Conservation (phyloP, 1,140 invertebrate species). For the Latrodectus geometricus region DNA sequence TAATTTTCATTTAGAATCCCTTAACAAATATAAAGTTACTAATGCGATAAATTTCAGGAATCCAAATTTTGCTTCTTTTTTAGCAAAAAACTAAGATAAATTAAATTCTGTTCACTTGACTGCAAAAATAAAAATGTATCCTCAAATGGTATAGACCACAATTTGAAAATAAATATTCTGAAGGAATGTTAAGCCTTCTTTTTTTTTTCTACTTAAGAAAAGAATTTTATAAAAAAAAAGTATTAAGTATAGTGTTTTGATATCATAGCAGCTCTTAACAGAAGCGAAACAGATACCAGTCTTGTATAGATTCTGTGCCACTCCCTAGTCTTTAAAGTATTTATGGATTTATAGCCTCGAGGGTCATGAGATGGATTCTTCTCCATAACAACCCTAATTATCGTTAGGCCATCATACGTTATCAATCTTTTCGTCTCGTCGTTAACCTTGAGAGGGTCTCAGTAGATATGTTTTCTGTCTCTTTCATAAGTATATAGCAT, state of each 20-base stretch:
- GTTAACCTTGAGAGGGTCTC: not conserved
- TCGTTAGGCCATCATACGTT: not conserved
- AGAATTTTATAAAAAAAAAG: not conserved
- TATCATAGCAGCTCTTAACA: not conserved
- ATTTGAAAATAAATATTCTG: not conserved
- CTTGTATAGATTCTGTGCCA: not conserved
- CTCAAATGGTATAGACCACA: too few relatives aligned
- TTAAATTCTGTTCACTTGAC: too few relatives aligned
- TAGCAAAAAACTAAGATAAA: too few relatives aligned
- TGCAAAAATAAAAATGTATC: too few relatives aligned
- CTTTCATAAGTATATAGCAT: too few relatives aligned
- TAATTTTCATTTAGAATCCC: too few relatives aligned
- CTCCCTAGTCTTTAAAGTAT: not conserved
- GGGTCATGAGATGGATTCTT: not conserved
- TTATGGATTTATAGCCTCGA: not conserved
- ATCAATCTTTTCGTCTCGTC: not conserved
- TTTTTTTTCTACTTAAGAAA: not conserved
- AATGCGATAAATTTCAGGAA: too few relatives aligned
- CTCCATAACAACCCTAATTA: not conserved
- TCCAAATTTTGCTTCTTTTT: too few relatives aligned
- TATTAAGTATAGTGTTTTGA: not conserved
- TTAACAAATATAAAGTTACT: too few relatives aligned
- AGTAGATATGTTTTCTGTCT: not conserved
- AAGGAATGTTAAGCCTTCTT: not conserved
- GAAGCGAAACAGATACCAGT: not conserved